A percentile compares a stretch with the other conserved stretches of the same genome.
These are phyloP conservation scores for Syndactyla subalaris DNA, from an alignment of 2,797 vertebrate species.

Conservation along the genomic window DNA sequence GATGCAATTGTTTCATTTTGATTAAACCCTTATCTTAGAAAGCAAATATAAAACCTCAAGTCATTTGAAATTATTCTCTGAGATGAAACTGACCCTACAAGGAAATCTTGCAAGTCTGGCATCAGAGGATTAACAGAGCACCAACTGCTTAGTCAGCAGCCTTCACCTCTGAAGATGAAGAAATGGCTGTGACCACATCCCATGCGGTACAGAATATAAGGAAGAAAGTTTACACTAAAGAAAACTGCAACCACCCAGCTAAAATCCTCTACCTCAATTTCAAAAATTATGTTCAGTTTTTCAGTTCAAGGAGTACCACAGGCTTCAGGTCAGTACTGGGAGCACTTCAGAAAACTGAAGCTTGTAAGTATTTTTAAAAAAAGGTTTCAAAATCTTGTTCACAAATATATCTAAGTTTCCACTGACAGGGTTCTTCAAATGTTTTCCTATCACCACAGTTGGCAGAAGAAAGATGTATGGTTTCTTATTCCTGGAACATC, in stretches of 20 bases:
- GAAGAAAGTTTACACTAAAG: not conserved
- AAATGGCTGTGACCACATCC: not conserved
- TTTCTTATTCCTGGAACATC: slow-evolving; percentile 4
- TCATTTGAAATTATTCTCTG: not conserved
- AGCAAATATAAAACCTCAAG: not conserved
- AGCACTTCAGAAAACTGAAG: not conserved
- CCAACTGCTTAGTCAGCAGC: not conserved
- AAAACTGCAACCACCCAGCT: not conserved
- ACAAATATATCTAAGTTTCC: not conserved
- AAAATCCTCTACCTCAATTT: not conserved
- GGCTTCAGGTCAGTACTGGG: not conserved
- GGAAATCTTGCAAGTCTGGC: not conserved
- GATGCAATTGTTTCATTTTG: not conserved
- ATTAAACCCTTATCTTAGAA: not conserved
- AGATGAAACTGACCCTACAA: not conserved
- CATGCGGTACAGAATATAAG: not conserved
- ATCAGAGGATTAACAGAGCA: not conserved
- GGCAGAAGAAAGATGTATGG: not conserved
- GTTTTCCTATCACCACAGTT: not conserved
- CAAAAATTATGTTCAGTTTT: not conserved
- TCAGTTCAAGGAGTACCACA: not conserved
- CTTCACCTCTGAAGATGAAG: not conserved
- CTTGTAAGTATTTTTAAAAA: not conserved
- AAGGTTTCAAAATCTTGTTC: not conserved
- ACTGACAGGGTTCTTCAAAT: not conserved